Conservation (phyloP, 2,888 invertebrate species). For the Hydropsyche betteni region DNA sequence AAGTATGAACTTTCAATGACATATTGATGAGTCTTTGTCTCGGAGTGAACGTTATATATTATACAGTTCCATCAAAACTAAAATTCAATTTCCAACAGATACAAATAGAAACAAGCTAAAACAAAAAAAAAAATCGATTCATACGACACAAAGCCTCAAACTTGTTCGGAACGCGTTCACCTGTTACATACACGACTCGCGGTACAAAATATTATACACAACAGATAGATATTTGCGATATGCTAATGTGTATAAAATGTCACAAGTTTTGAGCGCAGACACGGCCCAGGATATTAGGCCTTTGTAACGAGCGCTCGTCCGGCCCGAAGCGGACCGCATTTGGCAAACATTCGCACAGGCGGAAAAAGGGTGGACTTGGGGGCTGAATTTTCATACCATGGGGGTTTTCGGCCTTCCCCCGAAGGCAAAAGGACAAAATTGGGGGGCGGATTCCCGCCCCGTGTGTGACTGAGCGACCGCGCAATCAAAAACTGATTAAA, state of each 20-base stretch:
- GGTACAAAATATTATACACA: no score
- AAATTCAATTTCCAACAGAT: no score
- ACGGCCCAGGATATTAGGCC: slow-evolving; percentile 28
- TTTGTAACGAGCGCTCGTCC: slow-evolving; percentile 33
- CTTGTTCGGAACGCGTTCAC: background rate
- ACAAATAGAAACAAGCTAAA: no score
- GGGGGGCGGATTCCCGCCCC: background rate
- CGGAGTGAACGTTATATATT: no score
- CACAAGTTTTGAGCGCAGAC: slow-evolving; percentile 19
- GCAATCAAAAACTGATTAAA: slow-evolving; percentile 43
- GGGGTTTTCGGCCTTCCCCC: background rate
- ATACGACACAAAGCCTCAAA: no score
- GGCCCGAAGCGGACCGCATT: slow-evolving; percentile 27
- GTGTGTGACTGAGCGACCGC: slow-evolving; percentile 25
- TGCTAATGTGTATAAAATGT: slow-evolving; percentile 34
- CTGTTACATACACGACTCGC: background rate
- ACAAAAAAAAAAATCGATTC: no score
- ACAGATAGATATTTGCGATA: slow-evolving; percentile 8
- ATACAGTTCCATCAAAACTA: no score
- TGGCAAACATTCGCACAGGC: slow-evolving; percentile 27
- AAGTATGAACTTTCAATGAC: no score
- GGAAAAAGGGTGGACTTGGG: background rate
- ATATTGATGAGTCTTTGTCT: no score
- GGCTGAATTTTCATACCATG: background rate
- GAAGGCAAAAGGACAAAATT: slow-evolving; percentile 7